Evolutionary conservation across 2,888 invertebrate genomes (phyloP), one percentile per base, ranked within the genome.

Genomic region (Rapana venosa): DNA sequence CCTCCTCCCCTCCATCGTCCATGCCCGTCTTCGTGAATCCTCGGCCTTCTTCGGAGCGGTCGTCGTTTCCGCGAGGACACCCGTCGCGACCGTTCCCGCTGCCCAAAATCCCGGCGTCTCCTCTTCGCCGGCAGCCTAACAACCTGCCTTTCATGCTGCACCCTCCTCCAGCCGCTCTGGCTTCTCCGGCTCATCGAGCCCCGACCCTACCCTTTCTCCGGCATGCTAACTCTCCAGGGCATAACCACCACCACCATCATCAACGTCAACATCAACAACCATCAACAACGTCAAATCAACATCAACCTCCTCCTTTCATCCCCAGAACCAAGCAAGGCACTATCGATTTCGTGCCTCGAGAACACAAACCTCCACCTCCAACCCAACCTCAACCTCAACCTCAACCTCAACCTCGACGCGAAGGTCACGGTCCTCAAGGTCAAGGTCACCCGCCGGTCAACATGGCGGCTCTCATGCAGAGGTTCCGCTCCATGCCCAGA

Each of bases 301-400:
- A 32, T 35, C 30, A 35, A 4, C 35, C 81, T 35, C 47, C 13
- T 30, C 85, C 58, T 0, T 30, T 86, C 22, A 58, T 86, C 20
- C 32, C 26, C 0, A 30, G 58, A 6, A 61, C 58, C 61, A n/a
- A 30, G 8, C 61, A 86, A 17, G 86, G 86, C 32, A 32, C 30
- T 22, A 86, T 86, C 58, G 86, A 86, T 61, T 86, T 86, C 30
- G 86, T 86, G 30, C 86, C 86, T 35, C 4, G 56, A 32, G 30
- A 30, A 17, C 86, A 86, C 86, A 58, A 86, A 20, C 56, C 58
- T 20, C n/a, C 17, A 22, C 30, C 81, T 22, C 32, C 79, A 15
- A 32, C 84, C 1, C 83, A 13, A n/a, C 84, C n/a, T n/a, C 58
- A 58, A 58, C 84, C 20, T 2, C 84, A 13, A 26, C 84, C 58